Evolutionary conservation across 2,888 invertebrate species (phyloP), one percentile per base, ranked within the genome.

Genomic region (Gandaritis pyraliata): DNA sequence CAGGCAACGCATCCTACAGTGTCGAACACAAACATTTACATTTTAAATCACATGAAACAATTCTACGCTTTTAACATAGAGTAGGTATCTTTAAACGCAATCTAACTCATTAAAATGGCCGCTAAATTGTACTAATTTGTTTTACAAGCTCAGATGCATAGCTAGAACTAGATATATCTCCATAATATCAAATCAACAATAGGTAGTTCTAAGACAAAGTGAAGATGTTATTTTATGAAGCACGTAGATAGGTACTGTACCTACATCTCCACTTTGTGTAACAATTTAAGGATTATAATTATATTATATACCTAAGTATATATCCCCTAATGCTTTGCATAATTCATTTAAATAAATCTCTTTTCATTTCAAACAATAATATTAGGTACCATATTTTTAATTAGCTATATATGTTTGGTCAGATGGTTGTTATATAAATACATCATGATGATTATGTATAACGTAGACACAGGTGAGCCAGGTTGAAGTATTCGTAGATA

Each of bases 301-400:
- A 18, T 29, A 13, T n/a, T n/a, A n/a, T n/a, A n/a, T n/a, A n/a
- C n/a, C n/a, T n/a, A n/a, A n/a, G n/a, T 30, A 43, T 59, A 55
- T 46, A 55, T 52, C 13, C 15, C 49, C 12, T 48, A 57, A 70
- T 66, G 68, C 63, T 68, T 65, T 54, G 65, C 66, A 66, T 60
- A 53, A 33, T 23, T 58, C 33, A 41, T 38, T 56, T 51, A 39
- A 53, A 49, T 58, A 51, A 55, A 52, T 53, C 12, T 53, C 13
- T 53, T 47, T 52, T 57, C 33, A 62, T 58, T 48, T 48, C 39
- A 61, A 23, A 60, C 51, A 49, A 16, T 36, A 50, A 58, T 51
- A 43, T 2, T 43, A 41, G 0, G 2, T 41, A 39, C n/a, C n/a
- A 50, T 58, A 52, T 41, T 41, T 49, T 57, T 59, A 33, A 33